phyloP scores from a whole-genome alignment of 2,113 vertebrate species.

The Ariopsis seemanni region DNA sequence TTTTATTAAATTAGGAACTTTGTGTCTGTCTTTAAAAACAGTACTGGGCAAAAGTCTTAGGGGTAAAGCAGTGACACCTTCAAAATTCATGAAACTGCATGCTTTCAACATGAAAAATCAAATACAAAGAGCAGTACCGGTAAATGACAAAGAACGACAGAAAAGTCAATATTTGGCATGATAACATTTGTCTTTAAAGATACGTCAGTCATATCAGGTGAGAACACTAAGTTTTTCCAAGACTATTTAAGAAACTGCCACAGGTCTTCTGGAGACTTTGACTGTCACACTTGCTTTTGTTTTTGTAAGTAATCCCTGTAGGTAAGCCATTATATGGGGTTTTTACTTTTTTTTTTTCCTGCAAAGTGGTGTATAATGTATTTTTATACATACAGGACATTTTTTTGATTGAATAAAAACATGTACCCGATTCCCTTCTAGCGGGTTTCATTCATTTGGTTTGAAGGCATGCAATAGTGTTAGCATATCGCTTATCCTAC shows the following conservation, averaged over 20 bases:
- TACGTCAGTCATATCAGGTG: neutral
- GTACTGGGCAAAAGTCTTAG: neutral
- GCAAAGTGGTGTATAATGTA: neutral
- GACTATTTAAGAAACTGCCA: neutral
- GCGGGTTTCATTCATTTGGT: no score
- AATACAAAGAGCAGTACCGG: neutral
- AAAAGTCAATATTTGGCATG: neutral
- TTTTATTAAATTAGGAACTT: neutral
- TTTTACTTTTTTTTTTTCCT: neutral
- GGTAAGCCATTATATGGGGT: neutral
- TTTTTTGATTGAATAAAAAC: no score
- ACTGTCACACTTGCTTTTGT: neutral
- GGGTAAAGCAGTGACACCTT: neutral
- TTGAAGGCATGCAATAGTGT: no score
- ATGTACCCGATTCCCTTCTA: no score
- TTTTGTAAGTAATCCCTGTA: neutral
- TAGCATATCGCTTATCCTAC: no score
- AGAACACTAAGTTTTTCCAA: neutral
- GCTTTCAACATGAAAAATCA: neutral
- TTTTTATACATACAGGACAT: no score
- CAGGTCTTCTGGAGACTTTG: neutral
- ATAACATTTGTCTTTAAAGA: neutral
- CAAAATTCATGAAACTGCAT: neutral
- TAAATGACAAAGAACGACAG: neutral
- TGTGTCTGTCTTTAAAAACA: neutral